Base-by-base conservation (phyloP, 2,888 invertebrate genomes). In the Microctonus aethiopoides region DNA sequence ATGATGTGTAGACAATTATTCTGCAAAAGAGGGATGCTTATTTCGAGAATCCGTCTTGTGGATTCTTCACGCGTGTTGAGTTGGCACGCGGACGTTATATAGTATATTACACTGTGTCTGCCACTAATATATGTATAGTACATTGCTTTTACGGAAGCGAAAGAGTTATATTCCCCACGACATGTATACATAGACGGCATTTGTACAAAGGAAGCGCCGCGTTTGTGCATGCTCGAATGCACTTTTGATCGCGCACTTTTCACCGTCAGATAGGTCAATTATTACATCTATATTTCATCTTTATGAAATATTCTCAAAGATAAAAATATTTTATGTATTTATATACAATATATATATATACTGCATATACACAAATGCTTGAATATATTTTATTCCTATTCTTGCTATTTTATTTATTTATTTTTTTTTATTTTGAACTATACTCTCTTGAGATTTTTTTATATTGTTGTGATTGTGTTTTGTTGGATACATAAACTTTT, bases 1-100 rank as follows among this genome's bases (percentile, higher is more conserved):
- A 60, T 64, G 69, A 62, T 70, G 74, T 70, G 75, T 74, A 76
- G 76, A 71, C 78, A 77, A 79, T 79, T 77, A 80, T 80, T 80
- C 79, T 74, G 76, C 76, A 72, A 75, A 4, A 24, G n/a, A 13
- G 60, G 9, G 39, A n/a, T 11, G 72, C 74, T 80, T 78, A 81
- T 81, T 81, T 79, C 77, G 75, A 75, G 72, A 75, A 75, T 75
- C 69, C 71, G 70, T 71, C 71, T 68, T 66, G 75, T 76, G 74
- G 78, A 74, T 80, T 80, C 81, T 78, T 77, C 76, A 76, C 79
- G 78, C 79, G 76, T 78, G 77, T 76, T 76, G 73, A 71, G 67
- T 68, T 75, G 71, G 74, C 73, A 61, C 72, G 70, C 75, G 72
- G 72, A 63, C 75, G 74, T 75, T 57, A 20, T 71, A 54, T n/a